phyloP scores from a whole-genome alignment of 2,113 vertebrate genomes.

The Axis porcinus region DNA sequence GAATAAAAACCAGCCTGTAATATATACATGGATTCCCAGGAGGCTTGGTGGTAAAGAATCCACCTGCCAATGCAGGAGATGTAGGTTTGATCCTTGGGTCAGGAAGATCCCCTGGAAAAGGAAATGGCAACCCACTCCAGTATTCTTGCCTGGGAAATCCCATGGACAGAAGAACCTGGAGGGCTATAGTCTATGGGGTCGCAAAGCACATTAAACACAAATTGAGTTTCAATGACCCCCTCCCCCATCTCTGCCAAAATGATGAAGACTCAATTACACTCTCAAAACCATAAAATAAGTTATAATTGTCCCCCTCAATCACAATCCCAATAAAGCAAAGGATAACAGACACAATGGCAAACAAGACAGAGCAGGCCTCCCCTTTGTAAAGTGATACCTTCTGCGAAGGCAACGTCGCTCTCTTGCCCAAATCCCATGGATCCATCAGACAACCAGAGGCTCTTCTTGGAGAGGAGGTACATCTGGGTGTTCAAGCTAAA shows the following conservation, averaged over 20 bases:
- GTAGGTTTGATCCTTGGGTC: background rate
- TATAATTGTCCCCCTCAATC: background rate
- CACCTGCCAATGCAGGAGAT: background rate
- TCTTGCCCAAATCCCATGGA: conserved; percentile 94
- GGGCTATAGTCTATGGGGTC: background rate
- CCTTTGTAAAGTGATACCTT: conserved; percentile 82
- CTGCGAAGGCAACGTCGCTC: conserved; percentile 90
- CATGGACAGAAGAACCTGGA: background rate
- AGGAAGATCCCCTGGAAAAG: background rate
- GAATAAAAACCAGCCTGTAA: background rate
- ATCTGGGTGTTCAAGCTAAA: conserved; percentile 96
- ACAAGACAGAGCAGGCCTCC: background rate
- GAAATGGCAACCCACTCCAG: background rate
- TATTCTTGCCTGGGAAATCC: background rate
- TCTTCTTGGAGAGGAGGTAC: conserved; percentile 92
- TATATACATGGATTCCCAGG: background rate
- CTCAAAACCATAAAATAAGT: background rate
- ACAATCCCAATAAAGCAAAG: background rate
- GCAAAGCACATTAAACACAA: background rate
- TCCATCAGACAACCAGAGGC: conserved; percentile 93
- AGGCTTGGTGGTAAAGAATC: background rate
- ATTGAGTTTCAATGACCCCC: background rate
- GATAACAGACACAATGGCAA: background rate
- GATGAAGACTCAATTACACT: background rate
- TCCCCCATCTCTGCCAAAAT: background rate